Evolutionary conservation across 2,113 vertebrate species (phyloP), one percentile per base, ranked within the genome.

Genomic region (Fregata magnificens): DNA sequence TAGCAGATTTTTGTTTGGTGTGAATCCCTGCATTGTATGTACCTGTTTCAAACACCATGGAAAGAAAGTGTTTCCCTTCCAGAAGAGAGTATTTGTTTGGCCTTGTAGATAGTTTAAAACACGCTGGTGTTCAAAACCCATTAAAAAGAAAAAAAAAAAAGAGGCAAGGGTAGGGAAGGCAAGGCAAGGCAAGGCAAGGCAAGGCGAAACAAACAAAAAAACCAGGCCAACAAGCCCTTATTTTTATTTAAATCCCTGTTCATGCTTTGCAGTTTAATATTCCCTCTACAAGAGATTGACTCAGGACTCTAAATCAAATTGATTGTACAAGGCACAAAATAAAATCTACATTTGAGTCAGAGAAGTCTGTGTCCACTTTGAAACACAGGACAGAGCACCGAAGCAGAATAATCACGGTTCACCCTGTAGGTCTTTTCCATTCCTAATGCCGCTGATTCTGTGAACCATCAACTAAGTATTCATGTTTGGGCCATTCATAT

Each of bases 341-440:
- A 84, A 93, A 92, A 61, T 82, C 49, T 61, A 17, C 53, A 94
- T 93, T 79, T 89, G 49, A 50, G 66, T 93, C 86, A 94, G 44
- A 87, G 29, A 94, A 90, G 50, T 66, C 62, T 80, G 52, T 3
- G 2, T 88, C 55, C 70, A 38, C 32, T 79, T 84, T 73, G 73
- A 89, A 93, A 79, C 70, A 87, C 42, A 82, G 70, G 66, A 91
- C 20, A 52, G 63, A 74, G 87, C 74, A 86, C 58, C 6, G 47
- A 90, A 80, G 91, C 62, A 94, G 74, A 93, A 95, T 86, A 97
- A 94, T 66, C 32, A 49, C 1, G 5, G 73, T 87, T 94, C 66
- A 87, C 63, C 89, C 90, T 77, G 31, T 90, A 90, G 95, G 78
- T 94, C 82, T 94, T 95, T 96, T 93, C 84, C 66, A 59, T 81